Conservation (phyloP, 2,888 invertebrate species). For the Neoascia interrupta region DNA sequence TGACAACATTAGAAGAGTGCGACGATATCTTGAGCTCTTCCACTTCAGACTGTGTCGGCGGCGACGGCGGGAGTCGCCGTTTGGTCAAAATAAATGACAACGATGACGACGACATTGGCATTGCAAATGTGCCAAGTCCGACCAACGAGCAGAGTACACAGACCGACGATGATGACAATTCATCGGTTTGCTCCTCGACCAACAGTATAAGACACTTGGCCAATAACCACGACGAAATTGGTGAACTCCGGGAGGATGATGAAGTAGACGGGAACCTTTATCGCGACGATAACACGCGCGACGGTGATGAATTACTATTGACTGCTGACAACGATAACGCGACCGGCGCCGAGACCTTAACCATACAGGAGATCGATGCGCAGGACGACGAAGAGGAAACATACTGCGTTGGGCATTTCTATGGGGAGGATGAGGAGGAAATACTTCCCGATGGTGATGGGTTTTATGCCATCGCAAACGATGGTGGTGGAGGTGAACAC, state of each 20-base stretch:
- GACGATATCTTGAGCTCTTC: conserved; percentile 4
- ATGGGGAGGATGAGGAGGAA: conserved; percentile 55
- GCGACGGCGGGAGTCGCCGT: neutral
- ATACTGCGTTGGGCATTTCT: conserved; percentile 64
- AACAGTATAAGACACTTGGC: conserved; percentile 41
- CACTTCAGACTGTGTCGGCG: conserved; percentile 20
- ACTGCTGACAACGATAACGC: conserved; percentile 32
- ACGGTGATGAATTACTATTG: conserved; percentile 3
- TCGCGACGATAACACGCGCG: conserved; percentile 1
- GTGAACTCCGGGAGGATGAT: conserved; percentile 9
- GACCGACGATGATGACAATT: conserved; percentile 70
- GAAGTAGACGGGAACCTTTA: conserved; percentile 4
- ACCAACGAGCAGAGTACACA: conserved; percentile 69
- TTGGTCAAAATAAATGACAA: conserved; percentile 46
- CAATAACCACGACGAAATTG: conserved; percentile 25
- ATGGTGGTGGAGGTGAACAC: neutral
- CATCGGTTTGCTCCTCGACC: conserved; percentile 57
- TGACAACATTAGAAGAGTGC: conserved; percentile 26
- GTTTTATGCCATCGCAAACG: neutral
- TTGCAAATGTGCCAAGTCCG: conserved; percentile 40
- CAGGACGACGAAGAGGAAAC: conserved; percentile 64
- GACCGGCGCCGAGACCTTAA: neutral
- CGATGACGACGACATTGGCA: conserved; percentile 17
- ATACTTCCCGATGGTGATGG: conserved; percentile 13
- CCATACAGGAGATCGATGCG: neutral